Conservation (phyloP, 2,888 invertebrate genomes). For the Craniophora ligustri region DNA sequence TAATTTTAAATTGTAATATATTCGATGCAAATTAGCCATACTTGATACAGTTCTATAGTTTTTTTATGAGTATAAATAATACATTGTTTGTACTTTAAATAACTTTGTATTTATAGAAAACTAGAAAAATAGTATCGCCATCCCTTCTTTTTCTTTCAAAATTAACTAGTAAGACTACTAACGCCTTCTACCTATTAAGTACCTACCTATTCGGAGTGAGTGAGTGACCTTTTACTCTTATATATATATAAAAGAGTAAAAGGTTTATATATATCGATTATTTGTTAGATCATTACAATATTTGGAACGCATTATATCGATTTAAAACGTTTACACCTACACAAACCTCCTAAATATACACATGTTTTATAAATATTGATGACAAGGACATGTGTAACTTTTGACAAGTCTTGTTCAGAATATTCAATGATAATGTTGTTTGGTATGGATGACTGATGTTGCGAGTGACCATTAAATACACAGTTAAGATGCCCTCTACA, state of each 20-base stretch:
- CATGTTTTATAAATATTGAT: slow-evolving; percentile 47
- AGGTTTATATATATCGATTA: too few species aligned
- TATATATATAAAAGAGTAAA: too few species aligned
- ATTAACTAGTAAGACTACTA: too few species aligned
- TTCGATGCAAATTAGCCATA: slow-evolving; percentile 13
- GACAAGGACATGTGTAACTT: slow-evolving; percentile 44
- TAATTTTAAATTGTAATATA: slow-evolving; percentile 12
- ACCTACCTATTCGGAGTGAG: too few species aligned
- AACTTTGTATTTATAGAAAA: slow-evolving; percentile 10
- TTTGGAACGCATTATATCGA: slow-evolving; percentile 21
- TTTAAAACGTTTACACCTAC: slow-evolving; percentile 36
- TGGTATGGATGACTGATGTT: slow-evolving; percentile 13
- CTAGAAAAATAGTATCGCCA: too few species aligned
- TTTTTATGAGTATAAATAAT: not conserved
- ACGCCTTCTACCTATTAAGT: too few species aligned
- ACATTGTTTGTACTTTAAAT: slow-evolving; percentile 14
- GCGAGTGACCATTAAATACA: slow-evolving; percentile 8
- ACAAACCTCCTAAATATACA: slow-evolving; percentile 37
- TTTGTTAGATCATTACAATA: slow-evolving; percentile 37
- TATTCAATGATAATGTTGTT: slow-evolving; percentile 18
- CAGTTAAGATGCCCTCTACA: slow-evolving; percentile 19
- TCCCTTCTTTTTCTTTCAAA: too few species aligned
- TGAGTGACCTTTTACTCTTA: too few species aligned
- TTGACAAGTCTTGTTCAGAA: slow-evolving; percentile 40
- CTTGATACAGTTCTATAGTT: slow-evolving; percentile 7